Evolutionary conservation across 2,113 vertebrate genomes (phyloP).

Genomic region (Chauna torquata): DNA sequence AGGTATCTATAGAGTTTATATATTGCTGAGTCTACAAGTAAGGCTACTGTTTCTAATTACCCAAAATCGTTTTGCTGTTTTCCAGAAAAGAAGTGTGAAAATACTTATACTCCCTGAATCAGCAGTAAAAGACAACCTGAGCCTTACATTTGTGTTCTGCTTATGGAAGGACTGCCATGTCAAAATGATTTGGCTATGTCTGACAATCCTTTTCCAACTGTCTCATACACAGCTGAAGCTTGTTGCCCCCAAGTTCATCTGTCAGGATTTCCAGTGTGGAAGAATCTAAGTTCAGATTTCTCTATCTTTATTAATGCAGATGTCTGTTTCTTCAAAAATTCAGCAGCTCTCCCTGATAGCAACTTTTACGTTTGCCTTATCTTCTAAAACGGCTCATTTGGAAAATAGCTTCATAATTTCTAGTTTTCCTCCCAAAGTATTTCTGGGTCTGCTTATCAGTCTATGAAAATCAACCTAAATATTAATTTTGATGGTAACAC

Average conservation of each 20-base stretch:
- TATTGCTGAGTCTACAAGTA: constrained; percentile 49
- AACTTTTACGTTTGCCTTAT: background rate
- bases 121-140: constrained; percentile 3
- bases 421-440: background rate
- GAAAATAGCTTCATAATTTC: background rate
- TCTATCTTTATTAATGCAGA: background rate
- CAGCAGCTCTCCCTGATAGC: rapidly evolving
- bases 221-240: background rate
- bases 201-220: background rate
- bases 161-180: background rate
- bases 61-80: background rate
- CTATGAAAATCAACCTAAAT: background rate
- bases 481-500: background rate
- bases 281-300: background rate
- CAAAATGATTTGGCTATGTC: constrained; percentile 38
- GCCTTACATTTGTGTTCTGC: background rate
- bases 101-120: constrained; percentile 4
- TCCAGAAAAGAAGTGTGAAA: constrained; percentile 45
- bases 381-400: background rate
- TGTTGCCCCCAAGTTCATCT: background rate
- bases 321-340: background rate
- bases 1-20: background rate
- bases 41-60: constrained; percentile 45
- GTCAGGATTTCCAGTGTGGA: background rate
- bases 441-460: background rate